A percentile compares a stretch with the other conserved stretches of the same genome.
These are phyloP conservation scores for Scaptomyza hsui DNA, from an alignment of 1,140 invertebrate species.

Conservation along the genomic window DNA sequence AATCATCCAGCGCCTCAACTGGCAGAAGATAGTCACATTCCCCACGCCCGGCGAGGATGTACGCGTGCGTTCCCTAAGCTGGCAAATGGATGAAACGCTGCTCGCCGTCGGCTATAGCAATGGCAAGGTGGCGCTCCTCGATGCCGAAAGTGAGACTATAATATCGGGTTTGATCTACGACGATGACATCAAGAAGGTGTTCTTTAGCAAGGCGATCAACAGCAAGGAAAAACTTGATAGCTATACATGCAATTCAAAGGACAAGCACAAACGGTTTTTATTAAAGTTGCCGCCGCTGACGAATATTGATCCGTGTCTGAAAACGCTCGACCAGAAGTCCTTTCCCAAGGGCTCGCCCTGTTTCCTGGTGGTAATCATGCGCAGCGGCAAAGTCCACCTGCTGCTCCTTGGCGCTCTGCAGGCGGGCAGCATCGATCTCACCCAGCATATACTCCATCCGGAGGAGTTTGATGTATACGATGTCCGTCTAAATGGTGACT, in stretches of 20 bases:
- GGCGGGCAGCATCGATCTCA: slow-evolving; percentile 89
- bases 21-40: slow-evolving; percentile 96
- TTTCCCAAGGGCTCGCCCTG: slow-evolving; percentile 90
- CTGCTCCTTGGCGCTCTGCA: slow-evolving; percentile 94
- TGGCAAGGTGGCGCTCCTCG: slow-evolving; percentile 89
- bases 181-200: slow-evolving; percentile 85
- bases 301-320: slow-evolving; percentile 71
- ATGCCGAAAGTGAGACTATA: slow-evolving; percentile 94
- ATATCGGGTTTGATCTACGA: slow-evolving; percentile 88
- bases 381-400: slow-evolving; percentile 89
- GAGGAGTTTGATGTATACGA: slow-evolving; percentile 86
- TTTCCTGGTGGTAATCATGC: slow-evolving; percentile 91
- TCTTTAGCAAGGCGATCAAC: slow-evolving; percentile 85
- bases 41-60: slow-evolving; percentile 89
- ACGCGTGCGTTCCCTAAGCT: slow-evolving; percentile 89
- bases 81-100: slow-evolving; percentile 97
- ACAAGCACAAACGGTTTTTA: slow-evolving; percentile 63
- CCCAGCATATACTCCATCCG: slow-evolving; percentile 85
- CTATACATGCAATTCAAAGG: slow-evolving; percentile 65
- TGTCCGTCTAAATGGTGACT: slow-evolving; percentile 86
- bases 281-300: slow-evolving; percentile 65
- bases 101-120: slow-evolving; percentile 90
- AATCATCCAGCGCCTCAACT: slow-evolving; percentile 93
- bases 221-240: slow-evolving; percentile 50
- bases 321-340: slow-evolving; percentile 85